These are phyloP conservation scores for Biston stratarius DNA, from an alignment of 2,888 invertebrate genomes.

Conservation along the genomic window DNA sequence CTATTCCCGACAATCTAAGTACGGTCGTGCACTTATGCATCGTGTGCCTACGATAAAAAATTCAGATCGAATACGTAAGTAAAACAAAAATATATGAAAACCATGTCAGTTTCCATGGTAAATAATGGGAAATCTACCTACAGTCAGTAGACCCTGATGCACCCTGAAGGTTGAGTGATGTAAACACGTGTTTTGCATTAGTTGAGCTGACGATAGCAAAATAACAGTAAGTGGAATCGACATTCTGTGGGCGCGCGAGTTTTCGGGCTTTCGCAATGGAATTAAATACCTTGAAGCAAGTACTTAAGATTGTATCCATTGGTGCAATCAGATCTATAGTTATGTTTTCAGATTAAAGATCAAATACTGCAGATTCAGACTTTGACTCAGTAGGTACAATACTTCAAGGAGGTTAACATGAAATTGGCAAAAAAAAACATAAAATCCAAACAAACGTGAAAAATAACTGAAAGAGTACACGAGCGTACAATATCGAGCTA, in stretches of 20 bases:
- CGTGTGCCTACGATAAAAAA: too few relatives aligned
- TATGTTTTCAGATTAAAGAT: slow-evolving; percentile 2
- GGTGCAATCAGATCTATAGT: slow-evolving; percentile 4
- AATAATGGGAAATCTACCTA: slow-evolving; percentile 28
- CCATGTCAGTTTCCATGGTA: too few relatives aligned
- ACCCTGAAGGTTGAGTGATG: slow-evolving; percentile 33
- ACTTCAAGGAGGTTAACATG: too few relatives aligned
- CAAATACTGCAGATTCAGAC: not conserved
- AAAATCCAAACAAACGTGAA: too few relatives aligned
- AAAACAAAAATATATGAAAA: too few relatives aligned
- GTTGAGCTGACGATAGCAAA: slow-evolving; percentile 43
- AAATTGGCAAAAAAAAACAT: too few relatives aligned
- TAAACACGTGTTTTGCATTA: slow-evolving; percentile 50
- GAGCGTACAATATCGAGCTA: too few relatives aligned
- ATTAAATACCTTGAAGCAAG: slow-evolving; percentile 29
- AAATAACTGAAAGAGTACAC: too few relatives aligned
- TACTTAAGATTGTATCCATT: slow-evolving; percentile 8
- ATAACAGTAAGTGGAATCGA: slow-evolving; percentile 51
- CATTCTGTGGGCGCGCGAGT: slow-evolving; percentile 52
- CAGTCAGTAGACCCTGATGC: slow-evolving; percentile 28
- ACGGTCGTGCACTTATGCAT: too few relatives aligned
- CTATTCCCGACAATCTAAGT: too few relatives aligned
- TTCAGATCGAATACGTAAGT: too few relatives aligned
- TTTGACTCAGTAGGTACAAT: too few relatives aligned
- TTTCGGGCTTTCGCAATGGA: slow-evolving; percentile 38